These are phyloP conservation scores for Drosophila orena DNA, from an alignment of 1,140 invertebrate genomes.

Conservation along the genomic window DNA sequence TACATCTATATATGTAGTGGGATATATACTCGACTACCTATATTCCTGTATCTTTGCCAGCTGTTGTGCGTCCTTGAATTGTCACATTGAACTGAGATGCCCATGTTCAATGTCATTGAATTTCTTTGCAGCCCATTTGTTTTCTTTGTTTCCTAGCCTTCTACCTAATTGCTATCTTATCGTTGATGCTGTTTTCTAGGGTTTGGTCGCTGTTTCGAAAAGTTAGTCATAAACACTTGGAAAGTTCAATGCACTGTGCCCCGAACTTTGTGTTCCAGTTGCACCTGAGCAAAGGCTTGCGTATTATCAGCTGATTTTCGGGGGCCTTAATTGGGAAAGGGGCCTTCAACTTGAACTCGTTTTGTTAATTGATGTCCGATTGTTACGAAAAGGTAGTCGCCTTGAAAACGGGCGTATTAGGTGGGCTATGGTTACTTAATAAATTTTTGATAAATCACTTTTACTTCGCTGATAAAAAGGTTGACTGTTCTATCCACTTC, in stretches of 20 bases:
- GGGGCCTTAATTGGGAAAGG: neutral
- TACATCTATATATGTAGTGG: conserved; percentile 3
- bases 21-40: neutral
- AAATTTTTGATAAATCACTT: neutral
- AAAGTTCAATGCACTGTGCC: conserved; percentile 66
- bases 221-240: conserved; percentile 54
- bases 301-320: conserved; percentile 36
- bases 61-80: conserved; percentile 40
- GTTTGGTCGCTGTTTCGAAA: conserved; percentile 5
- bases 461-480: no score
- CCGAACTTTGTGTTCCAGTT: conserved; percentile 39
- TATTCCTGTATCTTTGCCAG: conserved; percentile 20
- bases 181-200: conserved; percentile 13
- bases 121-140: conserved; percentile 21
- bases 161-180: conserved; percentile 39
- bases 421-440: neutral
- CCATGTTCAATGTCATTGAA: conserved; percentile 47
- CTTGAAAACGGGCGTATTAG: no score
- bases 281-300: conserved; percentile 49
- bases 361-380: conserved; percentile 5
- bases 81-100: conserved; percentile 38
- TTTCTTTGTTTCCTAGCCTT: conserved; percentile 20
- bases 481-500: neutral
- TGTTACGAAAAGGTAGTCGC: neutral
- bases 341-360: conserved; percentile 60